These are phyloP conservation scores for Pipra filicauda DNA, from an alignment of 2,113 vertebrate genomes.

Conservation along the genomic window DNA sequence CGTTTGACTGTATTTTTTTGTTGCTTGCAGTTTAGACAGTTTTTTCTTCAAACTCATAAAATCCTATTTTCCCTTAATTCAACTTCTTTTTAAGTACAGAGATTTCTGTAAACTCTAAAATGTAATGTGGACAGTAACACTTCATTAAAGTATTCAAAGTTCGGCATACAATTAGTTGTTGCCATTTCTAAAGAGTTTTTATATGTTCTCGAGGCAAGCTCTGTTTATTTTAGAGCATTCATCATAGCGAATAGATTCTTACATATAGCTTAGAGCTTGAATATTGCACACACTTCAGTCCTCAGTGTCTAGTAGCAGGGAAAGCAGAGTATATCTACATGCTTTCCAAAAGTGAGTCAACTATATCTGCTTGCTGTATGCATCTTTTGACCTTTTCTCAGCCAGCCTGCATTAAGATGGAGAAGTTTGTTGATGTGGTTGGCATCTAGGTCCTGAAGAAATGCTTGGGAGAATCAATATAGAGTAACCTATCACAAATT, in stretches of 20 bases:
- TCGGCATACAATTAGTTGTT: background rate
- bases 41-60: background rate
- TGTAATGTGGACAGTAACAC: background rate
- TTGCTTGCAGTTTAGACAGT: background rate
- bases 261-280: background rate
- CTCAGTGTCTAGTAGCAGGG: background rate
- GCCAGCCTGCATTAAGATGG: background rate
- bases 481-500: background rate
- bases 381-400: background rate
- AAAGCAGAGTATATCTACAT: background rate
- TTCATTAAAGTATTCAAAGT: background rate
- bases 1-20: background rate
- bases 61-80: background rate
- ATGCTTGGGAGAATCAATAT: background rate
- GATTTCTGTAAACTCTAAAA: background rate
- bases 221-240: background rate
- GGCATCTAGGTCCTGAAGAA: background rate
- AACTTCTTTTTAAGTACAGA: background rate
- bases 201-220: background rate
- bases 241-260: background rate
- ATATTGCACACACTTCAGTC: background rate
- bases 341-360: background rate
- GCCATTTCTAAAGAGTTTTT: background rate
- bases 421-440: background rate
- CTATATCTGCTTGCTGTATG: background rate